phyloP scores from a whole-genome alignment of 2,113 vertebrate genomes.

The Dendropsophus ebraccatus region DNA sequence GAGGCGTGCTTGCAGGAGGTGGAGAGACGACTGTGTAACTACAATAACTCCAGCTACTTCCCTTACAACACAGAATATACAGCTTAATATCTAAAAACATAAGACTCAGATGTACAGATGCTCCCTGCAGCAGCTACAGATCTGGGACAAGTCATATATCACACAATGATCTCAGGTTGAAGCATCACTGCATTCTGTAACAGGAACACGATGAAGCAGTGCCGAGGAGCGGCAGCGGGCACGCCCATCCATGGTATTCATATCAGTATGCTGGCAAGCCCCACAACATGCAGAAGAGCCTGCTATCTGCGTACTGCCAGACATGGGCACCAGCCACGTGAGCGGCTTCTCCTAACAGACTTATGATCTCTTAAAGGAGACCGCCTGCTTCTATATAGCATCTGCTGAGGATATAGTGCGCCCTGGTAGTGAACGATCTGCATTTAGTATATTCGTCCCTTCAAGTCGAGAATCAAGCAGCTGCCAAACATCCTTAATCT shows the following conservation, averaged over 20 bases:
- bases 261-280: not conserved
- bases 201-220: not conserved
- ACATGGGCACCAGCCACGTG: not conserved
- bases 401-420: not conserved
- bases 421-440: no score
- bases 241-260: not conserved
- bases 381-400: not conserved
- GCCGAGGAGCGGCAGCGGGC: not conserved
- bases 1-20: no score
- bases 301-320: not conserved
- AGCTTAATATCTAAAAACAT: no score
- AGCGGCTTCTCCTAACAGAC: not conserved
- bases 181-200: not conserved
- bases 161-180: not conserved
- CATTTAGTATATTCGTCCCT: no score
- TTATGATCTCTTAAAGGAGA: not conserved
- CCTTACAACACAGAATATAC: no score
- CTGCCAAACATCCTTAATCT: no score
- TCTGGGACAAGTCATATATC: not conserved
- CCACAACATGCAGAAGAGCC: not conserved
- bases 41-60: no score
- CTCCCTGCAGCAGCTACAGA: not conserved
- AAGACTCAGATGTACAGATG: no score
- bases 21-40: no score
- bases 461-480: no score